Conservation (phyloP, 1,140 invertebrate species). For the Sminthurides bifidus region DNA sequence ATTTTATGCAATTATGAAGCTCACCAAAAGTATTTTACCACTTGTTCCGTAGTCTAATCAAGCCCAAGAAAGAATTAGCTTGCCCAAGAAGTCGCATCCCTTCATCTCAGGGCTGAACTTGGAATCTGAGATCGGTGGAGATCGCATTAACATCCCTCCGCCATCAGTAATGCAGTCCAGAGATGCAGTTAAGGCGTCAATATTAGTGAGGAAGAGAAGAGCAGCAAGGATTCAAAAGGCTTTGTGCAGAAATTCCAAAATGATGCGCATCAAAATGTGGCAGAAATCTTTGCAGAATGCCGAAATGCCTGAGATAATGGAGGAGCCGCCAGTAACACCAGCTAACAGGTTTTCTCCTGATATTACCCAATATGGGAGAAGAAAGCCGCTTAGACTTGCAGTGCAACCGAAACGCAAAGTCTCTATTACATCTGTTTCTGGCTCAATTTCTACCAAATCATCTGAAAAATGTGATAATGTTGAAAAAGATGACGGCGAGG, state of each 20-base stretch:
- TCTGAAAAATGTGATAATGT: neutral
- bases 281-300: neutral
- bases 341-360: neutral
- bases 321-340: neutral
- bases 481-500: neutral
- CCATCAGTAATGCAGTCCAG: conserved; percentile 64
- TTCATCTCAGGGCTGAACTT: conserved; percentile 85
- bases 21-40: neutral
- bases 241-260: conserved; percentile 2
- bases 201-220: neutral
- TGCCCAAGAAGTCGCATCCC: conserved; percentile 89
- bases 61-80: conserved; percentile 72
- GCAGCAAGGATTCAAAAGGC: neutral
- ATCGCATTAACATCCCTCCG: conserved; percentile 89
- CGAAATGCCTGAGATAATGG: too few relatives aligned
- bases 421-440: neutral
- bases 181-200: neutral
- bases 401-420: neutral
- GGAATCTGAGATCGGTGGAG: conserved; percentile 61
- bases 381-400: neutral
- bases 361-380: neutral
- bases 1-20: too few relatives aligned
- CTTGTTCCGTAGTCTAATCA: conserved; percentile 49
- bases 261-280: conserved; percentile 5
- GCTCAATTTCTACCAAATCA: neutral